Conservation (phyloP, 2,888 invertebrate genomes). For the Hirtodrosophila cameraria region DNA sequence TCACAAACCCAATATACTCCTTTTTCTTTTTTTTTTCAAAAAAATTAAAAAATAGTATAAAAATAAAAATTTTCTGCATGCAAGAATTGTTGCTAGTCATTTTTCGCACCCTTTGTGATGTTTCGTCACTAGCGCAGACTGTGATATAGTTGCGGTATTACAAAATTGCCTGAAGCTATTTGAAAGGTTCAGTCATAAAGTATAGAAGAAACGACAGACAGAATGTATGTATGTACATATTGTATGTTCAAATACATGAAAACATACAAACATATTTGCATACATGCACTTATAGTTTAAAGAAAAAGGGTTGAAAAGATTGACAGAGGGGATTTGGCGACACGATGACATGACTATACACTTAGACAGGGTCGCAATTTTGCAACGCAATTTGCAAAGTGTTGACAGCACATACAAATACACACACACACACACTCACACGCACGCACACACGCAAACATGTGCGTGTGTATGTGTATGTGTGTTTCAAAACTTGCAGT, state of each 20-base stretch:
- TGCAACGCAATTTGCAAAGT: slow-evolving; percentile 52
- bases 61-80: no score
- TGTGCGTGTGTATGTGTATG: slow-evolving; percentile 30
- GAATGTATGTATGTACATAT: no score
- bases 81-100: no score
- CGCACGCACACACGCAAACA: not conserved
- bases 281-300: not conserved
- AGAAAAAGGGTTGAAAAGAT: not conserved
- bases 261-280: not conserved
- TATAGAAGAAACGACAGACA: not conserved
- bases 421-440: not conserved
- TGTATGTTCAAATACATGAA: not conserved
- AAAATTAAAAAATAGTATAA: not conserved
- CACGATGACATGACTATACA: slow-evolving; percentile 51
- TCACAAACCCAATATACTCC: no score
- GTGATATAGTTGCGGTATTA: slow-evolving; percentile 29
- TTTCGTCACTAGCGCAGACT: not conserved
- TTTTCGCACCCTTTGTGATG: no score
- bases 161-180: slow-evolving; percentile 39
- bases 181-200: slow-evolving; percentile 17
- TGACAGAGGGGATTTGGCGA: not conserved
- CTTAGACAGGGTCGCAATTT: slow-evolving; percentile 45
- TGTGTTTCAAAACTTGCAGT: slow-evolving; percentile 50
- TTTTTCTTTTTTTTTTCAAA: slow-evolving; percentile 2
- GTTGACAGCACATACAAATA: slow-evolving; percentile 43